Evolutionary conservation across 2,113 vertebrate genomes (phyloP).

Genomic region (Laterallus jamaicensis): DNA sequence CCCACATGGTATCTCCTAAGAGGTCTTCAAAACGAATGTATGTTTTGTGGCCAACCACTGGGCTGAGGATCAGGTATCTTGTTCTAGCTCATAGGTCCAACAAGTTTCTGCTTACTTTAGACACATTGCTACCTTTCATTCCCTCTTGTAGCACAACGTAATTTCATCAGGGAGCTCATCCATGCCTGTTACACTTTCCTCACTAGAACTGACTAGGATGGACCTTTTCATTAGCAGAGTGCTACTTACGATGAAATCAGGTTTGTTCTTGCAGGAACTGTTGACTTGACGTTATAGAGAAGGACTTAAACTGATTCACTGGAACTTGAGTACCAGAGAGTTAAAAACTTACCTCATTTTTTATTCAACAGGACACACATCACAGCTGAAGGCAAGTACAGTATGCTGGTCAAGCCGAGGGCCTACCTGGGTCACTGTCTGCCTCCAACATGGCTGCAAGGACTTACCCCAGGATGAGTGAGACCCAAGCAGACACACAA

Average conservation of each 20-base stretch:
- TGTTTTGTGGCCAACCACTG: fast-evolving
- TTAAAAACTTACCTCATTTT: neutral
- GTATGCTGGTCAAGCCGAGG: fast-evolving
- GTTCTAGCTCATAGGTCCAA: neutral
- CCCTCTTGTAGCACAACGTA: neutral
- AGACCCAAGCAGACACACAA: fast-evolving
- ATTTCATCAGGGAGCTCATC: neutral
- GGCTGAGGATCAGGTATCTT: neutral
- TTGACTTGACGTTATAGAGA: neutral
- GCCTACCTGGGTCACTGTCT: fast-evolving
- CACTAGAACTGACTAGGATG: fast-evolving
- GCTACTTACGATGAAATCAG: neutral
- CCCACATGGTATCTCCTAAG: neutral
- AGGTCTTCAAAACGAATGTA: fast-evolving
- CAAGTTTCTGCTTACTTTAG: neutral
- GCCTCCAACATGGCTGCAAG: fast-evolving
- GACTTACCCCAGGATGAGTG: fast-evolving
- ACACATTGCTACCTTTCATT: neutral
- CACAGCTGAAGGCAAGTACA: fast-evolving
- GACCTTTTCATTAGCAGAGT: neutral
- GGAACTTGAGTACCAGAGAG: neutral
- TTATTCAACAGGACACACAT: fast-evolving
- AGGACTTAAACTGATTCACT: neutral
- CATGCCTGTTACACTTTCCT: neutral
- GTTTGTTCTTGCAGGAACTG: neutral